Base-by-base conservation (phyloP, 2,797 vertebrate genomes). In the Adelosebastes latens region DNA sequence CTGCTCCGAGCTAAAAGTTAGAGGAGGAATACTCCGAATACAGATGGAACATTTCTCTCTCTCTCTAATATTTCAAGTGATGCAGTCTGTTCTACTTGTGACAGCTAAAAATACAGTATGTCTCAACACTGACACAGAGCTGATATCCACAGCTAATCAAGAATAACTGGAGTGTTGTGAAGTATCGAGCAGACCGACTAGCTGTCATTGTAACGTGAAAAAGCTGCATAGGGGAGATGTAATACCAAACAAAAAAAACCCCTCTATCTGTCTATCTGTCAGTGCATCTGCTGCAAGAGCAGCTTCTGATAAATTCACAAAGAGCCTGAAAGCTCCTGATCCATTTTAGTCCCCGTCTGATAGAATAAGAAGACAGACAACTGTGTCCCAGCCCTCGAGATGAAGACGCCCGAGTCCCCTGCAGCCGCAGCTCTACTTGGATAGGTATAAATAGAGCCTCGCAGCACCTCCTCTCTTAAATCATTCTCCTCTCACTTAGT, bases 391-490 rank as follows among this genome's bases (percentile, higher is more conserved):
- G 68, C 73, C 80, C 79, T 75, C 3, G 4, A 80, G 80, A 65
- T 74, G 82, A 81, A 52, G 64, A 82, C 8, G 55, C 29, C 56
- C 12, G 6, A 69, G 86, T 83, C 75, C 69, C 73, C 75, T 67
- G 76, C 80, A 85, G 84, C 74, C 52, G 29, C 3, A 4, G 67
- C 68, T 77, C 69, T 32, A 52, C 79, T 79, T 68, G 71, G 68
- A 76, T 75, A 31, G 76, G 75, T 88, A 91, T 88, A 87, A 92
- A 92, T 87, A 92, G 88, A 92, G 77, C 68, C 69, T 75, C 49
- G 83, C 77, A 84, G 55, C 70, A 70, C 84, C 80, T 77, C 63
- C 73, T 82, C 77, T 86, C 78, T 80, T 75, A 81, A 86, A 85
- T 87, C 84, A 58, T 53, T 65, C 62, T 85, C 68, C 53, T 66